Conservation (phyloP, 2,797 vertebrate genomes). For the Prionace glauca region DNA sequence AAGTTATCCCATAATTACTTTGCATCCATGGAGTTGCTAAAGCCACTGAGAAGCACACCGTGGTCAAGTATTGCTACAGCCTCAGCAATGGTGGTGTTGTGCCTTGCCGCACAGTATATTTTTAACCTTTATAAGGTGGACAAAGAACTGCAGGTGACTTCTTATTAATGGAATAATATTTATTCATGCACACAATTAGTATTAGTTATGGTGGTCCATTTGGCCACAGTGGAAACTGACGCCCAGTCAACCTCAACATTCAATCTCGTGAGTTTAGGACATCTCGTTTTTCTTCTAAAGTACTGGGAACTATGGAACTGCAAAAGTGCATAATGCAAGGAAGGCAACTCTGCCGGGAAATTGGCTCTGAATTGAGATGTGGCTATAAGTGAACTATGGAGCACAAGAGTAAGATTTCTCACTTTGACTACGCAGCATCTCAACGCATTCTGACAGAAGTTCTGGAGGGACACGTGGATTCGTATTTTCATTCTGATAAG, state of each 20-base stretch:
- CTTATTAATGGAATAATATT: too few species aligned
- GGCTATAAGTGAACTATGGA: slow-evolving; percentile 17
- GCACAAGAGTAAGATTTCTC: slow-evolving; percentile 16
- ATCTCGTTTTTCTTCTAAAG: not conserved
- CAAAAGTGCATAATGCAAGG: not conserved
- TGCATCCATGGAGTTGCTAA: too few species aligned
- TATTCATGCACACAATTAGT: too few species aligned
- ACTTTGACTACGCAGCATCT: slow-evolving; percentile 29
- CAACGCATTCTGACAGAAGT: slow-evolving; percentile 1
- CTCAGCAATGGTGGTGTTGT: not conserved
- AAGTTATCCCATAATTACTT: not conserved
- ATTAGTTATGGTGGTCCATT: too few species aligned
- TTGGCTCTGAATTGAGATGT: slow-evolving; percentile 7
- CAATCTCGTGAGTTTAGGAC: not conserved
- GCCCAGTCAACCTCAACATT: not conserved
- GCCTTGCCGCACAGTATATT: too few species aligned
- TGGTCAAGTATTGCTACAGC: not conserved
- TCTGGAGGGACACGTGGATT: slow-evolving; percentile 16
- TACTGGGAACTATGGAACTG: not conserved
- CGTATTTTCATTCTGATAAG: slow-evolving; percentile 37
- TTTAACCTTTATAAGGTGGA: too few species aligned
- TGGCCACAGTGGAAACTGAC: too few species aligned
- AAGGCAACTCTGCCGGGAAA: not conserved
- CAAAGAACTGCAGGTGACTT: too few species aligned
- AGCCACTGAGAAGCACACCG: not conserved